Evolutionary conservation across 2,888 invertebrate genomes (phyloP), one percentile per base, ranked within the genome.

Genomic region (Lasioglossum vierecki): DNA sequence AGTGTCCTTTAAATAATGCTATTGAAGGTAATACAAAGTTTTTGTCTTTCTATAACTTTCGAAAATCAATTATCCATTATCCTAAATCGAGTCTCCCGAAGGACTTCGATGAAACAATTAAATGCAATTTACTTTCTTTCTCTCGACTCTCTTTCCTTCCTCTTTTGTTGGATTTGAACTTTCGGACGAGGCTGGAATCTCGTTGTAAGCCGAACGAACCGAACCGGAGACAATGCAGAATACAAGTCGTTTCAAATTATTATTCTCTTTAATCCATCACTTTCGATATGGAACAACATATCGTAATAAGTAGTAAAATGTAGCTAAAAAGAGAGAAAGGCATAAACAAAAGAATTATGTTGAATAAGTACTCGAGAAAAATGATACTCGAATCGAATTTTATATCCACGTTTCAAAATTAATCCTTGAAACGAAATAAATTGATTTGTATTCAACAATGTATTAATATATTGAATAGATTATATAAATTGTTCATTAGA

Each of bases 121-220:
- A 70, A 70, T n/a, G 70, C 11, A 70, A 70, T 70, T 70, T 70
- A 70, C n/a, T 22, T 39, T 68, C 66, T 22, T 68, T 18, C 68
- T 68, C 70, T n/a, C n/a, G 2, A 11, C 13, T n/a, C 13, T n/a
- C 22, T 41, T 41, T 70, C 39, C 41, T 8, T 41, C 11, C 11
- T 2, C 70, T 70, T 41, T 41, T 70, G 39, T 70, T 41, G 13
- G 13, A 39, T n/a, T 11, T 70, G n/a, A 70, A 70, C 70, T 70
- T 70, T 39, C n/a, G 13, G 41, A 2, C n/a, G n/a, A 18, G 39
- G 22, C 39, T 68, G 39, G 11, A 70, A 41, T 41, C 70, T 70
- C 70, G 22, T 70, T 70, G 41, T 11, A 39, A 70, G 9, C 0
- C 41, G 70, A 70, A 41, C n/a, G 41, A n/a, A n/a, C n/a, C 39